Conservation (phyloP, 2,888 invertebrate genomes). For the Himalopsyche japonica region DNA sequence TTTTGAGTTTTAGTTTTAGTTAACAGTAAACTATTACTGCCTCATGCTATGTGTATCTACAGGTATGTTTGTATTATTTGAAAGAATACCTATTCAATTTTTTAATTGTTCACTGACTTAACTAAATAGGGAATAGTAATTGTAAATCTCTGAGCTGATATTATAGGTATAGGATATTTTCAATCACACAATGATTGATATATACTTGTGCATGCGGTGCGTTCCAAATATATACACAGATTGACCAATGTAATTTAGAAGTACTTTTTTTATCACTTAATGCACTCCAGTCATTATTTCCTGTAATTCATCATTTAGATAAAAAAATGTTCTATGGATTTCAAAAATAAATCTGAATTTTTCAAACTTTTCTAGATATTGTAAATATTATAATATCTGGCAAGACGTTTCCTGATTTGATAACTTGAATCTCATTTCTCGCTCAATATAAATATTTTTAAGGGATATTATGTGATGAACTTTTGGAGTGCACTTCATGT, state of each 20-base stretch:
- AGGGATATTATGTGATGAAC: not conserved
- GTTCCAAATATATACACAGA: slow-evolving; percentile 1
- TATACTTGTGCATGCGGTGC: not conserved
- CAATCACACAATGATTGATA: not conserved
- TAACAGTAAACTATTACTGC: too few species aligned
- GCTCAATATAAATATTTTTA: slow-evolving; percentile 11
- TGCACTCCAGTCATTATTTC: too few species aligned
- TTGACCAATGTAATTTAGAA: not conserved
- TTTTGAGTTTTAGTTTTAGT: too few species aligned
- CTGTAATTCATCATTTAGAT: too few species aligned
- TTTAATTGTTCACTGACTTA: not conserved
- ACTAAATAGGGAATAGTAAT: not conserved
- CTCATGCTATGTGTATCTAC: not conserved
- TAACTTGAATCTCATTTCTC: not conserved
- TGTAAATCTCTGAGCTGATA: not conserved
- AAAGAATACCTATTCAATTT: not conserved
- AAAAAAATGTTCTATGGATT: too few species aligned
- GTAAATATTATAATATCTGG: too few species aligned
- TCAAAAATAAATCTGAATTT: too few species aligned
- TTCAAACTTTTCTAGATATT: too few species aligned
- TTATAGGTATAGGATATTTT: not conserved
- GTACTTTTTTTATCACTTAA: too few species aligned
- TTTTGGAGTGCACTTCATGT: not conserved
- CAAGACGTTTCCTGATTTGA: too few species aligned
- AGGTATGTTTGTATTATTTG: not conserved